phyloP scores from a whole-genome alignment of 2,113 vertebrate species.

The Thymallus thymallus region DNA sequence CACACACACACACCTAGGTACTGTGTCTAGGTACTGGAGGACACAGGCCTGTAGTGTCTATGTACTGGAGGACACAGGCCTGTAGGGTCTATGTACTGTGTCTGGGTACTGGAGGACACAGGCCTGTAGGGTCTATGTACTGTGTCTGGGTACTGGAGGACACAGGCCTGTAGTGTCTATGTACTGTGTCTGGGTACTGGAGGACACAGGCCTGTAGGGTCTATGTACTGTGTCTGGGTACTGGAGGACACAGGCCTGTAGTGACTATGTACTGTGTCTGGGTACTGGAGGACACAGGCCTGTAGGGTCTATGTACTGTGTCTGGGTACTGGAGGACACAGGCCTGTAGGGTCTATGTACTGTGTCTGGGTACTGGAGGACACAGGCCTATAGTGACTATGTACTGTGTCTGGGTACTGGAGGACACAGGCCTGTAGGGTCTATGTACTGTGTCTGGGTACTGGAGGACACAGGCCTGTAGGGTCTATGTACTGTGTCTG shows the following conservation, averaged over 20 bases:
- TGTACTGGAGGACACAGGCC: background rate
- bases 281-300: background rate
- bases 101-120: background rate
- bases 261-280: background rate
- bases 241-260: no score
- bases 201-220: no score
- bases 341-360: no score
- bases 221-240: background rate
- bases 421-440: no score
- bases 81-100: background rate
- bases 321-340: background rate
- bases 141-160: background rate
- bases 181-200: background rate
- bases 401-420: background rate
- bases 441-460: background rate
- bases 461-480: no score
- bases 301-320: background rate
- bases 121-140: no score
- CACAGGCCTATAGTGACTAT: no score
- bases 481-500: background rate
- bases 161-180: no score
- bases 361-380: background rate
- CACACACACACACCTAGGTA: slow-evolving; percentile 1
- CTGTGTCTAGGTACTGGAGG: background rate
- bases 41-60: background rate